A percentile compares a stretch with the other conserved stretches of the same genome.
Evolutionary conservation across 37 sponge, comb jelly and placozoan genomes (phyloP).

Genomic region (Aplysina aerophoba): DNA sequence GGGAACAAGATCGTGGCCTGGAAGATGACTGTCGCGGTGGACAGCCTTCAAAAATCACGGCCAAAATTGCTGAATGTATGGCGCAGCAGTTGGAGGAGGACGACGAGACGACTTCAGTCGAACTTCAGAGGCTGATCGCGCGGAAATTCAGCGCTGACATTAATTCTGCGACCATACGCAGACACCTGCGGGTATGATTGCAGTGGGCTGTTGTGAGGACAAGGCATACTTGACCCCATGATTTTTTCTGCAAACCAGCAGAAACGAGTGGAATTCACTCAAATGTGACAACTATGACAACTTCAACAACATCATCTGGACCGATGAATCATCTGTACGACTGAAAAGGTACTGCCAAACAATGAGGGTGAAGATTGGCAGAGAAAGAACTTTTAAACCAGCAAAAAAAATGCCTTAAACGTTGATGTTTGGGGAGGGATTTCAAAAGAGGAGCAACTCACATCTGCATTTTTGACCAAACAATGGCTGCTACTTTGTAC

Average conservation of each 20-base stretch:
- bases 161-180: constrained; percentile 7
- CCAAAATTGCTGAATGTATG: constrained; percentile 13
- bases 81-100: neutral
- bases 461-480: constrained; percentile 15
- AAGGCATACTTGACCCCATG: constrained; percentile 1
- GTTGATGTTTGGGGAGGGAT: constrained; percentile 21
- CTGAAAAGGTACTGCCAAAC: constrained; percentile 14
- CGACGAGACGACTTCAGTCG: constrained; percentile 10
- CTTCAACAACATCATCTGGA: constrained; percentile 10
- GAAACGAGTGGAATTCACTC: constrained; percentile 6
- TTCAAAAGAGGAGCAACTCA: constrained; percentile 4
- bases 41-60: neutral
- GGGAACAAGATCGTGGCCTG: neutral
- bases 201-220: constrained; percentile 20
- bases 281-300: constrained; percentile 11
- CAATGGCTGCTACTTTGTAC: constrained; percentile 14
- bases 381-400: constrained; percentile 4
- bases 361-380: constrained; percentile 19
- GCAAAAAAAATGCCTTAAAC: neutral
- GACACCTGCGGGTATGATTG: neutral
- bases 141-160: constrained; percentile 3
- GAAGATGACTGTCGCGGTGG: constrained; percentile 6
- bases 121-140: neutral
- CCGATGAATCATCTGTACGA: constrained; percentile 21
- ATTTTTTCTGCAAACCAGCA: neutral